Base-by-base conservation (phyloP, 2,797 vertebrate species). In the Valencia hispanica region DNA sequence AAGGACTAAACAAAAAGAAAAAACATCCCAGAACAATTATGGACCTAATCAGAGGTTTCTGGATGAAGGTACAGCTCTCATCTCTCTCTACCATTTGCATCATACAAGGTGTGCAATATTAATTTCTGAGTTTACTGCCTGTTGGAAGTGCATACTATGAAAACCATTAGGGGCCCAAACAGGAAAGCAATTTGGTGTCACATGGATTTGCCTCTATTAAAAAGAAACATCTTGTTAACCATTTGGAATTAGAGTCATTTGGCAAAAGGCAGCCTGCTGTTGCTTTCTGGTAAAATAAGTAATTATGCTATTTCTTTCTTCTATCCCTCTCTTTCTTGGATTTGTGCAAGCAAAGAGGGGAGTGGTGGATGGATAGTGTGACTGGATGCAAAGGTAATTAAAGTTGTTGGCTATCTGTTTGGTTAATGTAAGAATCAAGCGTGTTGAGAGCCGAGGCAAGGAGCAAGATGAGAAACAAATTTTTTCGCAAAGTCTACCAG, bases 161-260 rank as follows among this genome's bases (percentile, higher is more conserved):
- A 96, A 96, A 93, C 94, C 94, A 96, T 96, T 96, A 96, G 93
- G 92, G 93, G 86, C 79, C 92, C 93, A 95, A 96, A 96, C 95
- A 95, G 93, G 94, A 95, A 96, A 95, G 94, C 95, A 95, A 96
- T 96, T 96, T 95, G 94, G 94, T 95, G 94, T 96, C 94, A 94
- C 93, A 94, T 92, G 93, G 92, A 94, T 94, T 95, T 82, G 76
- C 93, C 93, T 95, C 95, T 95, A 96, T 96, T 96, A 95, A 95
- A 95, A 94, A 95, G 93, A 95, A 95, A 94, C 95, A 95, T 95
- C 94, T 95, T 95, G 94, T 96, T 96, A 96, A 95, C 94, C 94
- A 95, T 95, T 95, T 95, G 93, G 94, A 96, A 96, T 96, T 96
- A 96, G 95, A 95, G 94, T 95, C 94, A 95, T 96, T 96, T 96